Conservation (phyloP, 2,113 vertebrate species). For the Centropus bengalensis region DNA sequence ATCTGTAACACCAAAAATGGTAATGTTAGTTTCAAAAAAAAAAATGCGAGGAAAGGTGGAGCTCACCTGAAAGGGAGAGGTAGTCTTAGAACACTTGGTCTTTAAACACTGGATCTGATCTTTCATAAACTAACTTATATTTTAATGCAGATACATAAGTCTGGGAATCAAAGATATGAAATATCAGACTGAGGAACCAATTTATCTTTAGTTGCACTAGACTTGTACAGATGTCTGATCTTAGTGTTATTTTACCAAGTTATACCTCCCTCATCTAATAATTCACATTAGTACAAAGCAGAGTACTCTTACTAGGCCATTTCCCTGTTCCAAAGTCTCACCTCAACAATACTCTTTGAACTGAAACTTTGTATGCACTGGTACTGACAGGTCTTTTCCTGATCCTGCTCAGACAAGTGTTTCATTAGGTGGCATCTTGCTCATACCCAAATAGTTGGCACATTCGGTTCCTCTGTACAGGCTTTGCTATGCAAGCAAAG, state of each 20-base stretch:
- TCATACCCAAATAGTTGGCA: neutral
- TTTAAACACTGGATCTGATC: neutral
- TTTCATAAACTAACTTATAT: neutral
- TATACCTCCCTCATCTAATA: neutral
- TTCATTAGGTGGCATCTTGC: constrained; percentile 21
- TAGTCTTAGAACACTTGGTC: neutral
- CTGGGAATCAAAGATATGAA: neutral
- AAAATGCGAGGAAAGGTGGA: neutral
- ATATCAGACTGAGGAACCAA: neutral
- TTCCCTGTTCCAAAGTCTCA: neutral
- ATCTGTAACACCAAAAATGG: neutral
- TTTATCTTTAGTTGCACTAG: neutral
- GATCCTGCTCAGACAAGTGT: neutral
- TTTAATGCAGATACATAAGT: neutral
- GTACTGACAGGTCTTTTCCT: neutral
- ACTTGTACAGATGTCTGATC: neutral
- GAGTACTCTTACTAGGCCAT: neutral
- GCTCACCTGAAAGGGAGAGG: neutral
- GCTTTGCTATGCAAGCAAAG: constrained; percentile 17
- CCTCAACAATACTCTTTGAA: neutral
- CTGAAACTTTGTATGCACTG: neutral
- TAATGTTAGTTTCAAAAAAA: neutral
- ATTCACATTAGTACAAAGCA: neutral
- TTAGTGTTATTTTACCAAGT: neutral
- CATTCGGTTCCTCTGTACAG: neutral